A percentile compares a stretch with the other conserved stretches of the same genome.
Evolutionary conservation across 2,888 invertebrate species (phyloP).

Genomic region (Rhingia rostrata): DNA sequence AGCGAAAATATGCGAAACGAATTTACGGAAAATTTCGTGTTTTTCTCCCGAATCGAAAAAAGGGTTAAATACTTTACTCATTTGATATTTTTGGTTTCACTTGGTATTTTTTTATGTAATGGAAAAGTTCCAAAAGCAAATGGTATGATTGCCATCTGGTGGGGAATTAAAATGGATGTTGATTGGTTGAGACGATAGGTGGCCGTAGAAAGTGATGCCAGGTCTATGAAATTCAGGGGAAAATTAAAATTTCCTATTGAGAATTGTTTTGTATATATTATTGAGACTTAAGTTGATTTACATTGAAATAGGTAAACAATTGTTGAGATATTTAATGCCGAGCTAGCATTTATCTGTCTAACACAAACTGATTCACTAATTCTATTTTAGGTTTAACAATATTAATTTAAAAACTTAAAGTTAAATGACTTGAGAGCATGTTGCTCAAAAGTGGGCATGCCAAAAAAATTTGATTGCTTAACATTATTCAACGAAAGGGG

Average conservation of each 20-base stretch:
- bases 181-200: slow-evolving; percentile 11
- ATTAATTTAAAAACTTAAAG: too few relatives aligned
- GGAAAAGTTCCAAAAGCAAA: slow-evolving; percentile 74
- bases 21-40: slow-evolving; percentile 17
- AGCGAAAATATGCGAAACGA: background rate
- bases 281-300: too few relatives aligned
- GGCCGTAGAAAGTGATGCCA: slow-evolving; percentile 47
- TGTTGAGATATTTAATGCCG: too few relatives aligned
- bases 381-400: too few relatives aligned
- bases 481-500: too few relatives aligned
- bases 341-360: background rate
- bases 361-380: background rate
- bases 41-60: slow-evolving; percentile 40
- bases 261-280: too few relatives aligned
- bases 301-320: too few relatives aligned
- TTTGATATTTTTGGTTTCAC: slow-evolving; percentile 63
- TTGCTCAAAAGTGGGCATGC: too few relatives aligned
- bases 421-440: too few relatives aligned
- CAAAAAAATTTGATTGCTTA: too few relatives aligned
- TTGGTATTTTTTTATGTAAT: slow-evolving; percentile 75
- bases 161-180: slow-evolving; percentile 5
- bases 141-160: slow-evolving; percentile 31
- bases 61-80: slow-evolving; percentile 66
- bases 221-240: background rate
- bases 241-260: background rate